Evolutionary conservation across 2,113 vertebrate genomes (phyloP).

Genomic region (Dromaius novaehollandiae): DNA sequence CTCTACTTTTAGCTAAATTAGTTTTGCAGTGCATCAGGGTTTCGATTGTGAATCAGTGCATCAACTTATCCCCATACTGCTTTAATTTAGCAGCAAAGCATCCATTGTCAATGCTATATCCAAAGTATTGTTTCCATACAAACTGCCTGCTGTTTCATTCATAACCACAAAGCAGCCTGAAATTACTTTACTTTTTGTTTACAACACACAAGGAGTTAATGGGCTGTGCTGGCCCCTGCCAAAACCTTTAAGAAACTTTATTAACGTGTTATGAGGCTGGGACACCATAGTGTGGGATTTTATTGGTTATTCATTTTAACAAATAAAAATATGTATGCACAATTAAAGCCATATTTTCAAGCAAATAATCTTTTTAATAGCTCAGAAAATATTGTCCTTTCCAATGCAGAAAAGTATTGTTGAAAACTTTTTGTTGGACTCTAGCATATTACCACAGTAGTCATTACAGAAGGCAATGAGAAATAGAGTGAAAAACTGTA

Average conservation of each 20-base stretch:
- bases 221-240: constrained; percentile 96
- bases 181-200: constrained; percentile 91
- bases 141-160: constrained; percentile 93
- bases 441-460: neutral
- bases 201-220: constrained; percentile 98
- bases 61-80: constrained; percentile 71
- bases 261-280: constrained; percentile 93
- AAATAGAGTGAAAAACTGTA: neutral
- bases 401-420: neutral
- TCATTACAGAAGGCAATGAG: neutral
- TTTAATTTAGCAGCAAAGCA: constrained; percentile 77
- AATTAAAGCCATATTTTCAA: constrained; percentile 91
- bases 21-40: constrained; percentile 54
- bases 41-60: constrained; percentile 76
- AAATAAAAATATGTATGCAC: constrained; percentile 93
- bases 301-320: constrained; percentile 92
- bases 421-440: neutral
- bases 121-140: constrained; percentile 85
- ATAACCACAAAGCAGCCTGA: constrained; percentile 91
- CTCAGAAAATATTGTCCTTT: neutral
- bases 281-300: constrained; percentile 88
- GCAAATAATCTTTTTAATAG: constrained; percentile 32
- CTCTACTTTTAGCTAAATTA: constrained; percentile 72
- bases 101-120: constrained; percentile 82
- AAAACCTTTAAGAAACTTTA: constrained; percentile 98